A percentile compares a stretch with the other conserved stretches of the same genome.
These are phyloP conservation scores for Tetragonula carbonaria DNA, from an alignment of 2,888 invertebrate genomes.

Conservation along the genomic window DNA sequence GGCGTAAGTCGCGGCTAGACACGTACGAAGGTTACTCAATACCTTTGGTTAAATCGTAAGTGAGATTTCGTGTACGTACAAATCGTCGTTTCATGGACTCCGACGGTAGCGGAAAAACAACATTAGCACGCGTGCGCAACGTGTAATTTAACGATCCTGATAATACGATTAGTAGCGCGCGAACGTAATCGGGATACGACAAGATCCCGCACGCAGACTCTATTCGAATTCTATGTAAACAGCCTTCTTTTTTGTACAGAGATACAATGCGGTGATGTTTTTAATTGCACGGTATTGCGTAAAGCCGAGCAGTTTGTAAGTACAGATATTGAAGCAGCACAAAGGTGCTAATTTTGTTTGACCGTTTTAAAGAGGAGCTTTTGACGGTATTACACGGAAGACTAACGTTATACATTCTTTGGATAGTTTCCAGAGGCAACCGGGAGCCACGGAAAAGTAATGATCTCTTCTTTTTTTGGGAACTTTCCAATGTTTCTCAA, in stretches of 20 bases:
- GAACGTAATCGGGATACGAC: neutral
- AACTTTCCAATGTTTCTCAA: slow-evolving; percentile 57
- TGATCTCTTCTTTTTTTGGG: slow-evolving; percentile 64
- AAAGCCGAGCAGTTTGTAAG: neutral
- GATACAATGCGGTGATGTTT: slow-evolving; percentile 1
- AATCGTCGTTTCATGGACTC: neutral
- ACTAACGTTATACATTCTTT: slow-evolving; percentile 52
- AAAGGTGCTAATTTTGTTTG: slow-evolving; percentile 35
- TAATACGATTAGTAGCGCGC: slow-evolving; percentile 8
- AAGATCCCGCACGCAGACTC: slow-evolving; percentile 6
- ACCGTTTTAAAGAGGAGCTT: slow-evolving; percentile 23
- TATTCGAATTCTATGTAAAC: neutral
- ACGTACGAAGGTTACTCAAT: slow-evolving; percentile 49
- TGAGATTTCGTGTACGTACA: slow-evolving; percentile 35
- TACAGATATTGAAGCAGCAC: neutral
- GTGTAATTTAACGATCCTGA: slow-evolving; percentile 27
- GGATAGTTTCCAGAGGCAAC: slow-evolving; percentile 62
- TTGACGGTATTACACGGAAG: slow-evolving; percentile 38
- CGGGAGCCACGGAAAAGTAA: slow-evolving; percentile 60
- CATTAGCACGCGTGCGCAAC: neutral
- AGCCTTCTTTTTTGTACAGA: neutral
- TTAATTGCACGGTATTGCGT: slow-evolving; percentile 5
- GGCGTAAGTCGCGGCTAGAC: slow-evolving; percentile 57
- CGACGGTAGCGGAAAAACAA: neutral
- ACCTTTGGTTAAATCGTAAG: slow-evolving; percentile 11